Evolutionary conservation across 2,888 invertebrate species (phyloP).

Genomic region (Drosophila engyochracea): DNA sequence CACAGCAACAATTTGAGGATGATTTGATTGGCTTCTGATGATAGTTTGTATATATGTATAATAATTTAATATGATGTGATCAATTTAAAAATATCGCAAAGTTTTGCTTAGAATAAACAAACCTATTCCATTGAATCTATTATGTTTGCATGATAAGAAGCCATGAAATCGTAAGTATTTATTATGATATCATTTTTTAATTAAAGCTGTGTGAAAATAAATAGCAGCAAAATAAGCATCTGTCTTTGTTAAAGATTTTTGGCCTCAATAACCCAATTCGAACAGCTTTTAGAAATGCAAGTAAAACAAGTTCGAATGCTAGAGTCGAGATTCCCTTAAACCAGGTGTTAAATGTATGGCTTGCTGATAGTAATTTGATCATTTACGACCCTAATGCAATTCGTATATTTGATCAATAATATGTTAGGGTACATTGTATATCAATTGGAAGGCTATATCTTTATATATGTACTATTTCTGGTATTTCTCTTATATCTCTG

Average conservation of each 20-base stretch:
- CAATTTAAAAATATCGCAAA: neutral
- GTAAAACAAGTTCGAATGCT: neutral
- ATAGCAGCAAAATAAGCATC: neutral
- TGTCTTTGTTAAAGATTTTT: neutral
- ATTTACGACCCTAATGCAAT: neutral
- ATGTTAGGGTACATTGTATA: neutral
- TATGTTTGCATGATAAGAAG: neutral
- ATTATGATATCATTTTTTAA: neutral
- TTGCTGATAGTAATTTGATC: too few relatives aligned
- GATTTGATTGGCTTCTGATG: neutral
- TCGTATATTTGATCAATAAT: neutral
- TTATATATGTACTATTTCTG: neutral
- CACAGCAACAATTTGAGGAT: neutral
- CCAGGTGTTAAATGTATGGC: neutral
- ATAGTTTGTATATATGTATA: neutral
- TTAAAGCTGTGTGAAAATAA: neutral
- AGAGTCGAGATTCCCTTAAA: too few relatives aligned
- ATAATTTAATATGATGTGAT: neutral
- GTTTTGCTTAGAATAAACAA: neutral
- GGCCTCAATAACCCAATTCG: neutral
- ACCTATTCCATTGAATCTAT: neutral
- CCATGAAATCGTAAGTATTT: constrained; percentile 11
- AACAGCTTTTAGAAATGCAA: neutral
- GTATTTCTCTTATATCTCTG: neutral
- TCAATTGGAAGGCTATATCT: neutral